These are phyloP conservation scores for Lissocephala sabroskyi DNA, from an alignment of 2,888 invertebrate genomes.

Conservation along the genomic window DNA sequence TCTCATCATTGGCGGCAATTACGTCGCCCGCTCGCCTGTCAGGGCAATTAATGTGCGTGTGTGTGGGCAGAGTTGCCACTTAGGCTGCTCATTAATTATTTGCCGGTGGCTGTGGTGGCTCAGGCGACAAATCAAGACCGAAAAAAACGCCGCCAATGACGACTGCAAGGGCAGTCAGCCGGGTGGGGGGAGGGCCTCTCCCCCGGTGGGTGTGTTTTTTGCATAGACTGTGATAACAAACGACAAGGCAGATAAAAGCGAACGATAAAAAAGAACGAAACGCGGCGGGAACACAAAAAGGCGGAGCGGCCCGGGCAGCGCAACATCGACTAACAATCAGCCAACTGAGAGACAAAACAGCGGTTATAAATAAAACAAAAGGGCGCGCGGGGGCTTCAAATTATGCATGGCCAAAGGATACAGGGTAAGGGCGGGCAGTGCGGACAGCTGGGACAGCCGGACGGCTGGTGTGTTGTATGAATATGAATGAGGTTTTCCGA, in stretches of 20 bases:
- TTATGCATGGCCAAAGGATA: constrained; percentile 14
- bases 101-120: constrained; percentile 9
- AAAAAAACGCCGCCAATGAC: too few species aligned
- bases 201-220: background rate
- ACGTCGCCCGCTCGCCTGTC: constrained; percentile 19
- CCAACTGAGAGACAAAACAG: too few species aligned
- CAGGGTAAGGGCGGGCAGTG: background rate
- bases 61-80: constrained; percentile 19
- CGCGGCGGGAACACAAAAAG: background rate
- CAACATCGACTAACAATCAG: too few species aligned
- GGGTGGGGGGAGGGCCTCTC: background rate
- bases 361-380: constrained; percentile 52
- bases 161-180: too few species aligned
- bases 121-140: constrained; percentile 9
- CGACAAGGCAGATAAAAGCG: constrained; percentile 61
- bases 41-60: constrained; percentile 11
- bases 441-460: background rate
- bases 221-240: constrained; percentile 44
- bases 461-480: constrained; percentile 19
- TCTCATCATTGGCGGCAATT: constrained; percentile 52
- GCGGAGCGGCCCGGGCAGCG: too few species aligned
- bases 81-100: constrained; percentile 56
- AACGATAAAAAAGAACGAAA: constrained; percentile 39
- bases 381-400: constrained; percentile 5
- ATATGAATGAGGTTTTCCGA: constrained; percentile 45